phyloP scores from a whole-genome alignment of 2,113 vertebrate genomes.

The Entelurus aequoreus region DNA sequence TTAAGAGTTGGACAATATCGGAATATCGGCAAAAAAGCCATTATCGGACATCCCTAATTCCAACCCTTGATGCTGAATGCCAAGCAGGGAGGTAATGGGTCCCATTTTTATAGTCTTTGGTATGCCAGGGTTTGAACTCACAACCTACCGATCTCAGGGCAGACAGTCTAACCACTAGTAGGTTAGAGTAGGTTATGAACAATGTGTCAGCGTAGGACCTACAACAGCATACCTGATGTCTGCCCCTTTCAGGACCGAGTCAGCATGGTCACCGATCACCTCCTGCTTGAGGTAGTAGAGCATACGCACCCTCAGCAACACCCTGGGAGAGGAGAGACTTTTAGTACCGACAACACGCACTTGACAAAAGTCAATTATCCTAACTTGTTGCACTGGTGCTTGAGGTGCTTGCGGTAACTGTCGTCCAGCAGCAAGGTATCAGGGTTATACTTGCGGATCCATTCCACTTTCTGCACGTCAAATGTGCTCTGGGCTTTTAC shows the following conservation, averaged over 20 bases:
- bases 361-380: conserved; percentile 14
- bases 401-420: conserved; percentile 91
- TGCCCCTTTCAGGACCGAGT: conserved; percentile 80
- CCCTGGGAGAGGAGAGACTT: conserved; percentile 61
- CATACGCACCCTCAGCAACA: conserved; percentile 87
- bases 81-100: no score
- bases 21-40: no score
- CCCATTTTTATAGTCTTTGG: no score
- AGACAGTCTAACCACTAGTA: background rate
- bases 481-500: conserved; percentile 85
- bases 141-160: no score
- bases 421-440: conserved; percentile 88
- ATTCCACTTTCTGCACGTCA: conserved; percentile 89
- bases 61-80: no score
- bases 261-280: conserved; percentile 85
- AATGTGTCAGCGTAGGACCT: rapidly evolving
- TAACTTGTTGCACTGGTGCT: conserved; percentile 95
- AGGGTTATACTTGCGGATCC: conserved; percentile 89
- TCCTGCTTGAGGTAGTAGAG: conserved; percentile 91
- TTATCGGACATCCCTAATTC: no score
- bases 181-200: background rate
- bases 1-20: no score
- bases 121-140: no score
- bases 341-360: background rate
- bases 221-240: conserved; percentile 72